These are phyloP conservation scores for Phataginus tricuspis DNA, from an alignment of 2,797 vertebrate species.

Conservation along the genomic window DNA sequence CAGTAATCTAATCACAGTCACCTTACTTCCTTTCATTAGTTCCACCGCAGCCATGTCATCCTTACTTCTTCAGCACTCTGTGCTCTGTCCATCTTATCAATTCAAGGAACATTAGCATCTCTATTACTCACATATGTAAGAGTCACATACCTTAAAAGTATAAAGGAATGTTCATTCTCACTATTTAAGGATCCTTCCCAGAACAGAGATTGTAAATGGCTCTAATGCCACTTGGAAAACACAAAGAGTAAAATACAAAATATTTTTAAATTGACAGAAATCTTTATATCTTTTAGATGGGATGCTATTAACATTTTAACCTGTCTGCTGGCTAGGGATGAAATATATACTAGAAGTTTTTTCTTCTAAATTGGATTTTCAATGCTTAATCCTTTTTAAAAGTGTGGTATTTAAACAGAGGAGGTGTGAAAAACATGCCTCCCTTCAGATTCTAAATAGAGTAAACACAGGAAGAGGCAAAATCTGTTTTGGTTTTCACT, in stretches of 20 bases:
- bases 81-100: background rate
- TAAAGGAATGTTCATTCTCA: background rate
- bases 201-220: background rate
- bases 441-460: constrained; percentile 35
- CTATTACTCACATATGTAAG: background rate
- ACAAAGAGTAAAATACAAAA: background rate
- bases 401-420: constrained; percentile 45
- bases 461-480: constrained; percentile 54
- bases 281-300: constrained; percentile 25
- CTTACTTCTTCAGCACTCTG: background rate
- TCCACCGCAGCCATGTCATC: background rate
- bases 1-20: background rate
- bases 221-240: constrained; percentile 26
- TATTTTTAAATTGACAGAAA: constrained; percentile 44
- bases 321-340: background rate
- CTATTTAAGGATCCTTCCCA: background rate
- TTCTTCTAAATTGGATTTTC: constrained; percentile 9
- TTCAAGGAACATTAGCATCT: background rate
- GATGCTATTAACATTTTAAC: constrained; percentile 52
- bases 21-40: background rate
- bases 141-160: background rate
- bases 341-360: background rate
- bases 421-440: constrained; percentile 38
- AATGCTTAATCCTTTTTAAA: constrained; percentile 31
- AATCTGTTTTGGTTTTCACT: constrained; percentile 58